Conservation (phyloP, 2,888 invertebrate species). For the Balanococcus diminutus region DNA sequence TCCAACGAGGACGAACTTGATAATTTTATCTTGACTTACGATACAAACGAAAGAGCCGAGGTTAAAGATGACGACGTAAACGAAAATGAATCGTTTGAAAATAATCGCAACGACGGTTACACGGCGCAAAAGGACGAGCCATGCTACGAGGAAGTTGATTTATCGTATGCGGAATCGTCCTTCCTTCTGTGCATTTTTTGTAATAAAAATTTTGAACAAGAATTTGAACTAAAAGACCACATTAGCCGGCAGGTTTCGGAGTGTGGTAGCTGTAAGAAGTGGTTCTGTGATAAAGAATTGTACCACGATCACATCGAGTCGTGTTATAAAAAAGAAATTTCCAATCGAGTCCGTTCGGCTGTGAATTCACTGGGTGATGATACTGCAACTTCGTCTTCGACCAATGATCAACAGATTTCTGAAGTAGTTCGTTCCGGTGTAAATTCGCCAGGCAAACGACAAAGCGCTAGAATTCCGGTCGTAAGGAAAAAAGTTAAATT, state of each 20-base stretch:
- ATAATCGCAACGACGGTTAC: neutral
- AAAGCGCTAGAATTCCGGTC: neutral
- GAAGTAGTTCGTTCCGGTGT: neutral
- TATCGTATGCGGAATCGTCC: neutral
- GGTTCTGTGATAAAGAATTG: slow-evolving; percentile 8
- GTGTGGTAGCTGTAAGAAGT: slow-evolving; percentile 11
- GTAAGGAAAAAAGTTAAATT: neutral
- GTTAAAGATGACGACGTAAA: neutral
- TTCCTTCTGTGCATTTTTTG: neutral
- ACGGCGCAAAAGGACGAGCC: neutral
- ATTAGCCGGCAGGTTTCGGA: neutral
- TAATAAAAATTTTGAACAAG: neutral
- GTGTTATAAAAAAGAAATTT: neutral
- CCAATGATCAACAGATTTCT: neutral
- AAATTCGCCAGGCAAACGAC: neutral
- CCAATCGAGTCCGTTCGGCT: neutral
- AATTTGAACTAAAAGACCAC: slow-evolving; percentile 3
- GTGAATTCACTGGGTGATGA: too few relatives aligned
- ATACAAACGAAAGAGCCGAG: too few relatives aligned
- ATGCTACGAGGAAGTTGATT: neutral
- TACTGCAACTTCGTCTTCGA: too few relatives aligned
- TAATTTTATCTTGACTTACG: neutral
- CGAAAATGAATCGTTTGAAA: neutral
- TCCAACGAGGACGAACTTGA: neutral
- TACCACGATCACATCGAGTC: neutral